Percentiles rank a stretch among this genome's conserved stretches.
These are phyloP conservation scores for Tichodroma muraria DNA, from an alignment of 2,113 vertebrate species.

Conservation along the genomic window DNA sequence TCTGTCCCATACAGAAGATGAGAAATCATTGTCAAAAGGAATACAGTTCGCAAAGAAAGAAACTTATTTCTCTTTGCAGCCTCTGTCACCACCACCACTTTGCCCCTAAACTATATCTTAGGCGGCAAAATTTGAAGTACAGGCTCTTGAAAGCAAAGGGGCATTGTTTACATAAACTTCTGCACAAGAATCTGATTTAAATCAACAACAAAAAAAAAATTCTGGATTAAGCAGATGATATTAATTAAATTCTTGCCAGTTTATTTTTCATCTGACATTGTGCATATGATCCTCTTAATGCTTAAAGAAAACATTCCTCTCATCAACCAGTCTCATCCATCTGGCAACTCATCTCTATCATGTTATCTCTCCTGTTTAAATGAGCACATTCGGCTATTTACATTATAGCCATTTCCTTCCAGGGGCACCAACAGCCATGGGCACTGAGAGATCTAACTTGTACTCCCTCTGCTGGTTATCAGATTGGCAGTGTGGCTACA, in stretches of 20 bases:
- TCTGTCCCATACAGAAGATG: not conserved
- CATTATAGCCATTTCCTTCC: not conserved
- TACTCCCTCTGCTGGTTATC: not conserved
- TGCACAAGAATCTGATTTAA: not conserved
- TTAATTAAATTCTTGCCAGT: conserved; percentile 13
- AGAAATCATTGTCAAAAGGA: not conserved
- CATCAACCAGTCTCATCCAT: not conserved
- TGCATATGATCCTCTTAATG: not conserved
- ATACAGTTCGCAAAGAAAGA: not conserved
- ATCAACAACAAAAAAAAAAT: not conserved
- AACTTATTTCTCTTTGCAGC: not conserved
- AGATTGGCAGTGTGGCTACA: not conserved
- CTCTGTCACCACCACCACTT: not conserved
- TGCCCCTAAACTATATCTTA: not conserved
- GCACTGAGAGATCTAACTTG: not conserved
- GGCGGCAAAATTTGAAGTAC: not conserved
- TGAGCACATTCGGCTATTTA: not conserved
- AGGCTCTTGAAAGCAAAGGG: not conserved
- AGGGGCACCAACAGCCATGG: not conserved
- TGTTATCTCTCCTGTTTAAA: not conserved
- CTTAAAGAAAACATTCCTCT: conserved; percentile 19
- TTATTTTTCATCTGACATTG: conserved; percentile 20
- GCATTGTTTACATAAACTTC: not conserved
- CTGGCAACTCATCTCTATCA: not conserved
- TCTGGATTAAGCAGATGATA: conserved; percentile 21